Evolutionary conservation across 2,888 invertebrate genomes (phyloP), one percentile per base, ranked within the genome.

Genomic region (Ormyrus nitidulus): DNA sequence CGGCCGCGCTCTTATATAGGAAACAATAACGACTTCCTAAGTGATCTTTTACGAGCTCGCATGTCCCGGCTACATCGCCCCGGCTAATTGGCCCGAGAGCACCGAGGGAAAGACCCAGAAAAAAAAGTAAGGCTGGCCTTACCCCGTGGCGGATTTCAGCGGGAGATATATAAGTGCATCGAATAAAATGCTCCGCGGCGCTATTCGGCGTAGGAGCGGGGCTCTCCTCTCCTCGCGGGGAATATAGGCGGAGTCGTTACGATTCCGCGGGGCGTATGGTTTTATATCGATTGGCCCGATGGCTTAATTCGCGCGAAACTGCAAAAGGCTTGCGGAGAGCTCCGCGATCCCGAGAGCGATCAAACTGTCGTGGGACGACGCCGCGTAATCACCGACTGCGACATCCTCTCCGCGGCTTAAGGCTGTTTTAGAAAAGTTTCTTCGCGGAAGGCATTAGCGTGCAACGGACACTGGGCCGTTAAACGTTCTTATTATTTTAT

Each of bases 11-110:
- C 53, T 80, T 77, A 68, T 3, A 4, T 53, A 71, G 69, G 78
- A 75, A 81, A 73, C 81, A 59, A 78, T 74, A 81, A 83, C 81
- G 71, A 77, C 79, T 83, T 82, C 74, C 80, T 82, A 84, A 84
- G 74, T 61, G 78, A 78, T 78, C 77, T 64, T 82, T 81, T 77
- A 79, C 77, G 53, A 81, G 73, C 80, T 83, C 80, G 83, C 83
- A 80, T 82, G 81, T 80, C 74, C 77, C 69, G 71, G 68, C 59
- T 48, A 44, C 81, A 81, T 82, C 75, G 53, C n/a, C 54, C 8
- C 19, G 56, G 65, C 11, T 80, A 80, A 80, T 77, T 64, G 73
- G 34, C 48, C 64, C 48, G 49, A 34, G 34, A 34, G 34, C 34
- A 34, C 54, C 11, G 48, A 59, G 59, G 51, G 48, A 66, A 66